phyloP scores from a whole-genome alignment of 1,140 invertebrate genomes.

The Cydia fagiglandana region DNA sequence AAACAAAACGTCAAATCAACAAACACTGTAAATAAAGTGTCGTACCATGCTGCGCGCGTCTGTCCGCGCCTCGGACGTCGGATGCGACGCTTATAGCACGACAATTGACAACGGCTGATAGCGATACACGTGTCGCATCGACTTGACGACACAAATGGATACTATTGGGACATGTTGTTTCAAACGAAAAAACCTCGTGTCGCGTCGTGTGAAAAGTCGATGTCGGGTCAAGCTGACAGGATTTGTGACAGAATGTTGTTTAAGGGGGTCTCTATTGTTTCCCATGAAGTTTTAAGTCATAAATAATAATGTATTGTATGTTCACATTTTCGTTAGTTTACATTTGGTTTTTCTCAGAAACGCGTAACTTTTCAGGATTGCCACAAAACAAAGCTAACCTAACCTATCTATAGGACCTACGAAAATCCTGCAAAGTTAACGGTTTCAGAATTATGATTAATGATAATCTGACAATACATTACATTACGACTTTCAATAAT shows the following conservation, averaged over 20 bases:
- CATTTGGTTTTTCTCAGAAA: too few species aligned
- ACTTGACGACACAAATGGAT: constrained; percentile 18
- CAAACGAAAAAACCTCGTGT: not conserved
- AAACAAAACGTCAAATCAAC: constrained; percentile 4
- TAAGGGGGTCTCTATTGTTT: too few species aligned
- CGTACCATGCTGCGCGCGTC: constrained; percentile 9
- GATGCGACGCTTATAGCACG: constrained; percentile 2
- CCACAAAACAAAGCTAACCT: too few species aligned
- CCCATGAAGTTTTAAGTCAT: too few species aligned
- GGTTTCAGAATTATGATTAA: too few species aligned
- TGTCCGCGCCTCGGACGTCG: not conserved
- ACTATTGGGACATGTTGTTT: constrained; percentile 16
- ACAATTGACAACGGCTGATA: constrained; percentile 17
- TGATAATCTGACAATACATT: too few species aligned
- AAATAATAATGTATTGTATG: too few species aligned
- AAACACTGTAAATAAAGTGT: constrained; percentile 7
- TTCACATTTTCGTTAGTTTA: too few species aligned
- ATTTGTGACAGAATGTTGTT: not conserved
- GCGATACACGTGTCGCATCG: constrained; percentile 9
- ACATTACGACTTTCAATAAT: too few species aligned
- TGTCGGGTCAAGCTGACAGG: constrained; percentile 2
- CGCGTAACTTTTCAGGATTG: too few species aligned
- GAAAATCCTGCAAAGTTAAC: too few species aligned
- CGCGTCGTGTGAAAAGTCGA: not conserved
- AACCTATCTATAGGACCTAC: too few species aligned